These are phyloP conservation scores for Tenthredo livida DNA, from an alignment of 2,888 invertebrate species.

Conservation along the genomic window DNA sequence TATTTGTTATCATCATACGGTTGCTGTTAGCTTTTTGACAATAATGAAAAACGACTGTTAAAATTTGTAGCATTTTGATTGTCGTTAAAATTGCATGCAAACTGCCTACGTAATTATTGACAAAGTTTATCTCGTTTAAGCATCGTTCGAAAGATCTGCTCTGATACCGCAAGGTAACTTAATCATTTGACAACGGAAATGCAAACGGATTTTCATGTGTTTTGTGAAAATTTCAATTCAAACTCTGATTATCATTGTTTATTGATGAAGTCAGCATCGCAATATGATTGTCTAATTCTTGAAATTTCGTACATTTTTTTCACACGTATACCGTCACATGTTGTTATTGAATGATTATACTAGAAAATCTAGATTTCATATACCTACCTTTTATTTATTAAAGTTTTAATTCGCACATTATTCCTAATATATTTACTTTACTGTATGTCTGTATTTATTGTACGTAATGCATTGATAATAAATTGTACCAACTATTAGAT, in stretches of 20 bases:
- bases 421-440: background rate
- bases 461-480: background rate
- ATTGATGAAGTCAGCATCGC: background rate
- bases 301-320: background rate
- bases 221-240: background rate
- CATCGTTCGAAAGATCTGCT: too few species aligned
- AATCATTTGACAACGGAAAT: too few species aligned
- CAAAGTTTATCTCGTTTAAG: too few species aligned
- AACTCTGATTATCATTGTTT: background rate
- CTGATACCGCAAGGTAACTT: too few species aligned
- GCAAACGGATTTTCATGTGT: background rate
- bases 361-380: background rate
- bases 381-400: background rate
- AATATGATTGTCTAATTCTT: background rate
- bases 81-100: background rate
- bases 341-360: background rate
- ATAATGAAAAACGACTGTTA: background rate
- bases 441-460: constrained; percentile 4
- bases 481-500: background rate
- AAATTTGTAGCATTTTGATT: background rate
- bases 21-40: background rate
- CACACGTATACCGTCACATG: background rate
- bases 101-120: too few species aligned
- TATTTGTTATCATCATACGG: background rate
- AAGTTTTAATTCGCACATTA: background rate